Conservation (phyloP, 2,113 vertebrate genomes). For the Psammodynastes pulverulentus region DNA sequence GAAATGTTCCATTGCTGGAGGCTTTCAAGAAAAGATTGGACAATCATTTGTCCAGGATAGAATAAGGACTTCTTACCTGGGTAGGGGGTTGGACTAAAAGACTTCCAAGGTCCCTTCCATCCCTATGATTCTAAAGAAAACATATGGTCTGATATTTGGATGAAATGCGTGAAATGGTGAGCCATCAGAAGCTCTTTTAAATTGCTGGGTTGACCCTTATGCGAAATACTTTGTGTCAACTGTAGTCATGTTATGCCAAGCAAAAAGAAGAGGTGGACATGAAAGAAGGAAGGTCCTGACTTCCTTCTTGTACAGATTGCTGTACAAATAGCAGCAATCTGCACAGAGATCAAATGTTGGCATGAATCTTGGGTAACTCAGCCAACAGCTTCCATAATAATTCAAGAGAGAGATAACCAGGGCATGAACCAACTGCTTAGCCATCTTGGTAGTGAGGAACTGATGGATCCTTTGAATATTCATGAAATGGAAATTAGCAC, state of each 20-base stretch:
- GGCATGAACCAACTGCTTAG: neutral
- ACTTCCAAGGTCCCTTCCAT: neutral
- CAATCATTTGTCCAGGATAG: neutral
- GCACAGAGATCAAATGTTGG: neutral
- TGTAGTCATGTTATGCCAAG: neutral
- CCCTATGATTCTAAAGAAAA: neutral
- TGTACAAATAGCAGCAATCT: neutral
- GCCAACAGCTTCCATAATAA: neutral
- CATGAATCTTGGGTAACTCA: neutral
- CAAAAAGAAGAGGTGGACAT: neutral
- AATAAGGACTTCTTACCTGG: neutral
- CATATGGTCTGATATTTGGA: neutral
- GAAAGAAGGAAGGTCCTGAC: neutral
- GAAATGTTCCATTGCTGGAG: neutral
- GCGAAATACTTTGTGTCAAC: neutral
- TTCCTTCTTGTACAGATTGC: neutral
- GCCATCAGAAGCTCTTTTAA: neutral
- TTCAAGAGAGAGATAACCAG: neutral
- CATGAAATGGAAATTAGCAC: neutral
- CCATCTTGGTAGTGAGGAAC: neutral
- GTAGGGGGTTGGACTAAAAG: neutral
- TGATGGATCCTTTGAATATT: neutral
- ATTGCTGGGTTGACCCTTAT: neutral
- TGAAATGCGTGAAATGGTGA: neutral
- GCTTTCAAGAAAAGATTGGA: neutral